phyloP scores from a whole-genome alignment of 2,888 invertebrate genomes.

The Enchytraeus crypticus region DNA sequence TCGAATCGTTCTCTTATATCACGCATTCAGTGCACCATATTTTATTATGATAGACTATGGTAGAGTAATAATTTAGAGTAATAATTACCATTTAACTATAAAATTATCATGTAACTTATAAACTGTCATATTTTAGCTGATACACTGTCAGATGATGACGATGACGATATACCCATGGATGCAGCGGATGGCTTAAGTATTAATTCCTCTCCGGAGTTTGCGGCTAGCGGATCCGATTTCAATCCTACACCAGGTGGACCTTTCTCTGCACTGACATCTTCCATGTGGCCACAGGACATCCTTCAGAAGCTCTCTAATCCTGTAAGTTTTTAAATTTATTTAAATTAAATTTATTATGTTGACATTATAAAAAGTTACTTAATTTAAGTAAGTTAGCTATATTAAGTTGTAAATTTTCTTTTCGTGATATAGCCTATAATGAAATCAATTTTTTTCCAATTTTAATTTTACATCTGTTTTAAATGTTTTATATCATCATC shows the following conservation, averaged over 20 bases:
- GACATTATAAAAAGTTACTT: no score
- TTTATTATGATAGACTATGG: no score
- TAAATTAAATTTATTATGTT: background rate
- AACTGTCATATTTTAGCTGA: slow-evolving; percentile 39
- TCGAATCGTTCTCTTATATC: no score
- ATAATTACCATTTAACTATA: no score
- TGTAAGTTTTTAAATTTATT: slow-evolving; percentile 27
- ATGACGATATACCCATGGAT: slow-evolving; percentile 41
- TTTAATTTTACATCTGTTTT: no score
- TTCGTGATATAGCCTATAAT: no score
- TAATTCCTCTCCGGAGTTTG: slow-evolving; percentile 52
- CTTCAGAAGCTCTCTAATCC: slow-evolving; percentile 59
- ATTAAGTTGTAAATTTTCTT: no score
- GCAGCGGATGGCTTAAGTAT: slow-evolving; percentile 60
- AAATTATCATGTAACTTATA: background rate
- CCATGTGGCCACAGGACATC: slow-evolving; percentile 94
- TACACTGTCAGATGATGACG: slow-evolving; percentile 65
- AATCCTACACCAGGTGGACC: slow-evolving; percentile 61
- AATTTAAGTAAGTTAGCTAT: no score
- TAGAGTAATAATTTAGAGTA: no score
- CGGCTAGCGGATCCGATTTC: slow-evolving; percentile 39
- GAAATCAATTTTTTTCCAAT: no score
- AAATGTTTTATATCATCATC: no score
- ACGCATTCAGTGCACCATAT: no score
- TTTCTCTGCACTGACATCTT: slow-evolving; percentile 85